A percentile compares a stretch with the other conserved stretches of the same genome.
These are phyloP conservation scores for Alca torda DNA, from an alignment of 2,797 vertebrate species.

Conservation along the genomic window DNA sequence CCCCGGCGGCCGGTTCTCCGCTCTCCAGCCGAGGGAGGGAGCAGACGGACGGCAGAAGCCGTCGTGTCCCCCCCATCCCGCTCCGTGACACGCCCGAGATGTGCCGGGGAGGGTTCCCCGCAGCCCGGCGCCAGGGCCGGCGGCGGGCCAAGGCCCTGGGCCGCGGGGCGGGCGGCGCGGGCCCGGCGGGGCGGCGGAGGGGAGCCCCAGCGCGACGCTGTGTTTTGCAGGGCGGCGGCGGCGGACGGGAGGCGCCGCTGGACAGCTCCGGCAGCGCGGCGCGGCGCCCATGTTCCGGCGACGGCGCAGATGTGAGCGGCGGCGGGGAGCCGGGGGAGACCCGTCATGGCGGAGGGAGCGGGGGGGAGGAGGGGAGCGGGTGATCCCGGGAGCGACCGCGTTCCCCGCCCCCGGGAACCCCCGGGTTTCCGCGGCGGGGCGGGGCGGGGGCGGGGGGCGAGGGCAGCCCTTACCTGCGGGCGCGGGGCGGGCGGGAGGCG, in stretches of 20 bases:
- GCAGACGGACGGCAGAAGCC: background rate
- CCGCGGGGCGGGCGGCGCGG: background rate
- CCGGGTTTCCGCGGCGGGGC: background rate
- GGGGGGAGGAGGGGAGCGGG: background rate
- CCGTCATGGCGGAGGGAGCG: background rate
- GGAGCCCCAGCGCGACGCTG: background rate
- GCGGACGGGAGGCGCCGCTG: background rate
- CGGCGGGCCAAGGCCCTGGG: background rate
- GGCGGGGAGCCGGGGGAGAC: background rate
- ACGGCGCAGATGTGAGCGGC: slow-evolving; percentile 63
- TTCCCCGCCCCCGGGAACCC: slow-evolving; percentile 21
- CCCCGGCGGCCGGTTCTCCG: background rate
- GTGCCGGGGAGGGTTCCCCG: background rate
- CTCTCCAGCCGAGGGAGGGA: background rate
- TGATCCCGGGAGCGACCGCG: slow-evolving; percentile 27
- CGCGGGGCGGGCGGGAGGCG: background rate
- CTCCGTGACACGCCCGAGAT: background rate
- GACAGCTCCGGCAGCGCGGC: slow-evolving; percentile 36
- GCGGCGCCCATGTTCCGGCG: slow-evolving; percentile 62
- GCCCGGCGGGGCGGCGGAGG: background rate
- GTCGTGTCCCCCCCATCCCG: background rate
- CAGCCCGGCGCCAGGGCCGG: background rate
- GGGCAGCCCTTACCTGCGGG: background rate
- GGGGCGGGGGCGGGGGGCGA: background rate
- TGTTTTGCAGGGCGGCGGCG: background rate